Conservation (phyloP, 2,888 invertebrate genomes). For the Agrenia bidenticulata region DNA sequence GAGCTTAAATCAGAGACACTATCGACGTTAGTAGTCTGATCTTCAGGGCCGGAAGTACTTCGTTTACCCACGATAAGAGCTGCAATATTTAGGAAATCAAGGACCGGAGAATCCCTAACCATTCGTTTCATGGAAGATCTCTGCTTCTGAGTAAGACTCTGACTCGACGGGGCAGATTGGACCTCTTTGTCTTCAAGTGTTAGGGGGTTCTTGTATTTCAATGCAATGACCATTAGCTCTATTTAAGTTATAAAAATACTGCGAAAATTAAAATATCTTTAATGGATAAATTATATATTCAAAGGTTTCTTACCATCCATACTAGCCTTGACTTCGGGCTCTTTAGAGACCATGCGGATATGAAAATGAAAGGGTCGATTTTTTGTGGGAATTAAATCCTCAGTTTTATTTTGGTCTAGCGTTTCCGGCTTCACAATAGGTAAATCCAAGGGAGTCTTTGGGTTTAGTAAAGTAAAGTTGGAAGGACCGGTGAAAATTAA, state of each 20-base stretch:
- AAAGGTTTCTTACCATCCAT: slow-evolving; percentile 2
- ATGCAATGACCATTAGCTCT: slow-evolving; percentile 5
- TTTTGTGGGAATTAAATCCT: slow-evolving; percentile 8
- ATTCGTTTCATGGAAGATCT: slow-evolving; percentile 3
- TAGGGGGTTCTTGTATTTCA: slow-evolving; percentile 13
- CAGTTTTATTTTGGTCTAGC: background rate
- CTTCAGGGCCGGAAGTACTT: background rate
- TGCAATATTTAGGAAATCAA: background rate
- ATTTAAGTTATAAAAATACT: background rate
- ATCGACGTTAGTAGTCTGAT: background rate
- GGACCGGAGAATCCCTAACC: slow-evolving; percentile 5
- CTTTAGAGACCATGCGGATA: slow-evolving; percentile 24
- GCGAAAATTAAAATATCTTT: too few relatives aligned
- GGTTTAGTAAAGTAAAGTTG: background rate
- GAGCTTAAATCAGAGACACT: background rate
- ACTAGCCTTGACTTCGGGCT: background rate
- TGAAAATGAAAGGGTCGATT: slow-evolving; percentile 34
- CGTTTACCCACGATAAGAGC: background rate
- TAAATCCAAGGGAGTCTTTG: slow-evolving; percentile 13
- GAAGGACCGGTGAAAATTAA: too few relatives aligned
- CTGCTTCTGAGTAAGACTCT: background rate
- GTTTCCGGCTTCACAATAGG: slow-evolving; percentile 14
- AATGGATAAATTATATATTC: too few relatives aligned
- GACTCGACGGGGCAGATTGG: background rate
- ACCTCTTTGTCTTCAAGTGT: background rate